Evolutionary conservation across 2,888 invertebrate genomes (phyloP), one percentile per base, ranked within the genome.

Genomic region (Pristionchus arcanus): DNA sequence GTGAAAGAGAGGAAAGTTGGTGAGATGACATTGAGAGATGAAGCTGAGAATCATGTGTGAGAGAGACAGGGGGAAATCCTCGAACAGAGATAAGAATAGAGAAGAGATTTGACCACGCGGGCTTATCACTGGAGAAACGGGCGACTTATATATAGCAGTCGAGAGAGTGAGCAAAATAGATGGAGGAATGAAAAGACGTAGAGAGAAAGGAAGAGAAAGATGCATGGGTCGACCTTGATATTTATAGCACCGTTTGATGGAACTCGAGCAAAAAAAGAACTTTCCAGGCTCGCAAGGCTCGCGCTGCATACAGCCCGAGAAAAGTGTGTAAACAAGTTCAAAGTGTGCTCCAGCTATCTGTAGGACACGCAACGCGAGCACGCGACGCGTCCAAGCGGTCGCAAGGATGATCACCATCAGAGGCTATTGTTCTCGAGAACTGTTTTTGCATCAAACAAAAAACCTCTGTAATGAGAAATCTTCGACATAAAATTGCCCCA

Each of bases 311-410:
- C 81, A 81, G 31, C 37, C 37, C 42, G 28, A 16, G 49, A 74
- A 37, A 74, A 81, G 81, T 81, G 81, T 81, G 81, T 81, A 81
- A 81, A 81, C 81, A 81, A 81, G 81, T 81, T 81, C 81, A 53
- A 49, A 81, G 81, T 81, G 49, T 81, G 81, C 81, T 53, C 49
- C 49, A 81, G 25, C 81, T 77, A 81, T 49, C 42, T 28, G 81
- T 53, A 28, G 19, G 25, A 49, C 42, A 81, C 81, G 81, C 81
- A 49, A n/a, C 81, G 81, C 81, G 4, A 2, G 49, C 49, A 49
- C 81, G 81, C 81, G 11, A 49, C 81, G 81, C 81, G 81, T 81
- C 9, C 81, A 34, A 16, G 81, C n/a, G 49, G 81, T 81, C 81
- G 81, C 81, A 81, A 34, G 1, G 28, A 81, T 81, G 49, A 81